Conservation (phyloP, 1,140 invertebrate species). For the Ectropis grisescens region DNA sequence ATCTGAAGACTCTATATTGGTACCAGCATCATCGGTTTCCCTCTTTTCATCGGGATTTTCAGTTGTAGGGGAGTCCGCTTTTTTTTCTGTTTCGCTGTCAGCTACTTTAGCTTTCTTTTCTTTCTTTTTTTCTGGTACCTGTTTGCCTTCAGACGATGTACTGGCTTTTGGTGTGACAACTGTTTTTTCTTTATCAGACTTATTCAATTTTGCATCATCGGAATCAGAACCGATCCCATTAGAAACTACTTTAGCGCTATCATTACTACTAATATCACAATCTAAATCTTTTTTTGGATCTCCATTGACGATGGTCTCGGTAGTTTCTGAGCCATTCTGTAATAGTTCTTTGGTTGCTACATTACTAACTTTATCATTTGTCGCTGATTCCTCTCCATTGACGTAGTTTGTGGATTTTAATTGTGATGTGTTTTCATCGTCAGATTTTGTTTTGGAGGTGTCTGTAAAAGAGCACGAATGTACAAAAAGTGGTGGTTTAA, state of each 20-base stretch:
- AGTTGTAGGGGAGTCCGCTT: slow-evolving; percentile 22
- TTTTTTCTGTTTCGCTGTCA: slow-evolving; percentile 36
- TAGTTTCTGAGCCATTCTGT: slow-evolving; percentile 44
- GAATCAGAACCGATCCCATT: slow-evolving; percentile 59
- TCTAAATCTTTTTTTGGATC: slow-evolving; percentile 49
- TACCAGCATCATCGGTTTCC: slow-evolving; percentile 14
- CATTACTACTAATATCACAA: slow-evolving; percentile 64
- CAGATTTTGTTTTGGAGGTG: slow-evolving; percentile 35
- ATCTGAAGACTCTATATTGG: slow-evolving; percentile 20
- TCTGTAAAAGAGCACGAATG: too few species aligned
- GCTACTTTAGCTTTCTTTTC: slow-evolving; percentile 37
- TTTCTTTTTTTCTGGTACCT: slow-evolving; percentile 37
- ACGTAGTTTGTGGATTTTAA: slow-evolving; percentile 27
- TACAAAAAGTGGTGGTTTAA: too few species aligned
- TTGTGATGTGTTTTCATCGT: slow-evolving; percentile 39
- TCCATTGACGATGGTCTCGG: slow-evolving; percentile 45
- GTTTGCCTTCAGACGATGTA: slow-evolving; percentile 28
- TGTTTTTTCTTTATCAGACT: slow-evolving; percentile 38
- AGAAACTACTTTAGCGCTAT: slow-evolving; percentile 58
- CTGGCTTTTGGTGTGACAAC: slow-evolving; percentile 15
- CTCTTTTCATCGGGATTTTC: slow-evolving; percentile 31
- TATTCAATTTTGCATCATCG: slow-evolving; percentile 47
- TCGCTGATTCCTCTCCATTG: slow-evolving; percentile 37
- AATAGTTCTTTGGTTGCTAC: slow-evolving; percentile 59
- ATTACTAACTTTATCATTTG: slow-evolving; percentile 33